Base-by-base conservation (phyloP, 2,888 invertebrate genomes). In the Boloria selene region DNA sequence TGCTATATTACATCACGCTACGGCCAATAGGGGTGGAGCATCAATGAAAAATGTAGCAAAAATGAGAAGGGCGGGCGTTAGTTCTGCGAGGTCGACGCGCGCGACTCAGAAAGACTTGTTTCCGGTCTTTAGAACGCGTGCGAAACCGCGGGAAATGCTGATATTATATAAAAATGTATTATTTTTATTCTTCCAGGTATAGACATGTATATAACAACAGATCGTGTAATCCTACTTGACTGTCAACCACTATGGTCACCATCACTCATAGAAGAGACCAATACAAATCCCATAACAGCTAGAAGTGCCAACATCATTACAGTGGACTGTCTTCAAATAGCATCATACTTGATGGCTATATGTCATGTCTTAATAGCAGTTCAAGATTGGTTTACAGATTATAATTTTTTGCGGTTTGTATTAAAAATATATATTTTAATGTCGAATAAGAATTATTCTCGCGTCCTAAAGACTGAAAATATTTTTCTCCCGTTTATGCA, bases 291-390 rank as follows among this genome's bases (percentile, higher is more conserved):
- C 1, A 82, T 94, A 13, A 93, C 93, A 14, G 94, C 87, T 0
- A 76, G 91, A 18, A 88, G 87, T 66, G 86, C 88, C 6, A 93
- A 95, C 73, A 94, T 94, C 72, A 88, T 93, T 49, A 94, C 94
- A 0, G 91, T 94, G 2, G 96, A 96, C 80, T 96, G 96, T 47
- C 87, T 98, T 52, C 96, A 98, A 81, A 92, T 97, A 68, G 94
- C 97, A 14, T 95, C 97, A 0, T 97, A 97, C 81, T 84, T 98
- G 61, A 94, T 98, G 90, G 96, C 97, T 3, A 95, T 98, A 47
- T 98, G 98, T 77, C 98, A 99, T 84, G 95, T 98, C 1, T 93
- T 99, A 7, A 93, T 99, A 65, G 94, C 98, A 45, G 96, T 97
- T 0, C 96, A 98, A 79, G 98, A 98, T 82, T 98, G 97, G 95